Evolutionary conservation across 2,113 vertebrate genomes (phyloP).

Genomic region (Aegithalos caudatus): DNA sequence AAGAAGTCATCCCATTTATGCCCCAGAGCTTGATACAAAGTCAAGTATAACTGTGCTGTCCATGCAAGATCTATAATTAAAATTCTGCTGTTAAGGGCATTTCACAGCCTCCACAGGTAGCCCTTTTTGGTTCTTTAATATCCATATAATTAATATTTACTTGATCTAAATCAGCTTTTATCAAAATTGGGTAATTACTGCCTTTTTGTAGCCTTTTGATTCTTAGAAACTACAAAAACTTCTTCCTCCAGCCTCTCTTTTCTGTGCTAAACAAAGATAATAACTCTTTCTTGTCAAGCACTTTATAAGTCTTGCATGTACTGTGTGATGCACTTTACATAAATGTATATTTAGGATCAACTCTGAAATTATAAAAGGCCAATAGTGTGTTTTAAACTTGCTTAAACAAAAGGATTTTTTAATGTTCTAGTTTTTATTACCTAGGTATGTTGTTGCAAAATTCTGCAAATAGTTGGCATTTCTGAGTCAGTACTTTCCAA

Average conservation of each 20-base stretch:
- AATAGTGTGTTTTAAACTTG: background rate
- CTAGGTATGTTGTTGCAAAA: background rate
- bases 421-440: background rate
- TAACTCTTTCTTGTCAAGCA: background rate
- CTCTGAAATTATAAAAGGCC: background rate
- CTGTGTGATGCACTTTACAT: background rate
- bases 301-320: background rate
- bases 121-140: background rate
- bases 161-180: background rate
- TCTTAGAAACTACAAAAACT: background rate
- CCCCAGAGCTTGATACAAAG: background rate
- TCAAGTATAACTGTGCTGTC: background rate
- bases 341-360: background rate
- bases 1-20: background rate
- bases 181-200: background rate
- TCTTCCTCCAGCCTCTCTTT: background rate
- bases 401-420: background rate
- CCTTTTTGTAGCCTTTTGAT: background rate
- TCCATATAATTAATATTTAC: background rate
- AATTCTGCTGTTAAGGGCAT: background rate
- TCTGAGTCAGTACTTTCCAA: background rate
- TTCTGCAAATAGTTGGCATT: background rate
- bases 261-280: background rate
- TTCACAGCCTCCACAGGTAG: background rate
- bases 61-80: background rate